phyloP scores from a whole-genome alignment of 2,888 invertebrate genomes.

The Limnephilus rhombicus region DNA sequence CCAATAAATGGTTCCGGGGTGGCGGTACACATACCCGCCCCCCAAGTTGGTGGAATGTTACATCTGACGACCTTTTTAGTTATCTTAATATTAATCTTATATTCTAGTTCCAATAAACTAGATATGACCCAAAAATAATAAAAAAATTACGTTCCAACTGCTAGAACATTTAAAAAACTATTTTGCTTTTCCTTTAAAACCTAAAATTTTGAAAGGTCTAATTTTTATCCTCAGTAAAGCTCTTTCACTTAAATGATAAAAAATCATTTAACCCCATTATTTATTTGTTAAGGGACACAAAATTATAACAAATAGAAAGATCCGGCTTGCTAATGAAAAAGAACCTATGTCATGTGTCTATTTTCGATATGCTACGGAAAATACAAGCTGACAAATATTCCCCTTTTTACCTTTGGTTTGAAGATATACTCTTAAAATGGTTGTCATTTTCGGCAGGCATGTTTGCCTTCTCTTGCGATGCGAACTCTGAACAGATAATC shows the following conservation, averaged over 20 bases:
- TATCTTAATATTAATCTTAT: too few species aligned
- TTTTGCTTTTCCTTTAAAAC: not conserved
- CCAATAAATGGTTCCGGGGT: too few species aligned
- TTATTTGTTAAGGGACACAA: not conserved
- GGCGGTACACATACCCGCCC: too few species aligned
- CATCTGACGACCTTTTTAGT: too few species aligned
- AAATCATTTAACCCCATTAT: not conserved
- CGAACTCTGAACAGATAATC: not conserved
- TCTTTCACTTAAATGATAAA: not conserved
- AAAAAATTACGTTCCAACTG: not conserved
- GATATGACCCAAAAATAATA: not conserved
- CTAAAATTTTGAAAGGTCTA: not conserved
- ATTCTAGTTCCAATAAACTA: not conserved
- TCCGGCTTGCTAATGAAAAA: not conserved
- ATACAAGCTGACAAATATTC: not conserved
- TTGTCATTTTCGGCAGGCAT: not conserved
- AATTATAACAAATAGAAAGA: not conserved
- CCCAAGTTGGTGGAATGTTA: too few species aligned
- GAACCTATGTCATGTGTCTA: not conserved
- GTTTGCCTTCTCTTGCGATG: not conserved
- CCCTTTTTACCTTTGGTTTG: not conserved
- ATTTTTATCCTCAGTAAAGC: not conserved
- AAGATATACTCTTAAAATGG: not conserved
- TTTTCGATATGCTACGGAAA: not conserved
- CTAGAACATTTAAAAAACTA: not conserved